phyloP scores from a whole-genome alignment of 2,888 invertebrate genomes.

The Furcula furcula region DNA sequence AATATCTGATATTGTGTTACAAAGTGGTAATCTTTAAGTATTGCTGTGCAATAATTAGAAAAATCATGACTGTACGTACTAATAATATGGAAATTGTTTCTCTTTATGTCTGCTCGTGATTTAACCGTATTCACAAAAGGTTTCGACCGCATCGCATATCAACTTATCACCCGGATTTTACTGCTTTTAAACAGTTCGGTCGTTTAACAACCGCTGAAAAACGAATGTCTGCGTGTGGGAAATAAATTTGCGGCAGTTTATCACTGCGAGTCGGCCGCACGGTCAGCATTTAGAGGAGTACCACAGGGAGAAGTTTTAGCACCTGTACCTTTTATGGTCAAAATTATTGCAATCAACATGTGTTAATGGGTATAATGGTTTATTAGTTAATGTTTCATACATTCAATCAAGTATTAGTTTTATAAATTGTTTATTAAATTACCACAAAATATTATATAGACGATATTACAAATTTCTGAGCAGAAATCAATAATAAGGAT shows the following conservation, averaged over 20 bases:
- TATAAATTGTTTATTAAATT: too few species aligned
- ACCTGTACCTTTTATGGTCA: slow-evolving; percentile 27
- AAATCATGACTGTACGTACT: too few species aligned
- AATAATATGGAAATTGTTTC: too few species aligned
- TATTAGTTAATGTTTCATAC: too few species aligned
- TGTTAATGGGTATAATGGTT: not conserved
- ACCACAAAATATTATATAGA: too few species aligned
- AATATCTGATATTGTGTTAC: too few species aligned
- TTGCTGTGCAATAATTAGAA: too few species aligned
- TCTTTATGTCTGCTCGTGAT: slow-evolving; percentile 6
- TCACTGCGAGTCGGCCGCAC: slow-evolving; percentile 53
- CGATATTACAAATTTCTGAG: too few species aligned
- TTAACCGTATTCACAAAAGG: slow-evolving; percentile 15
- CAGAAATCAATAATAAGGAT: too few species aligned
- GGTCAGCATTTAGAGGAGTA: slow-evolving; percentile 40
- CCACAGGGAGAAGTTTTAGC: slow-evolving; percentile 46
- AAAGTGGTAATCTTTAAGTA: too few species aligned
- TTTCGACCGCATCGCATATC: slow-evolving; percentile 41
- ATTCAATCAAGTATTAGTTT: too few species aligned
- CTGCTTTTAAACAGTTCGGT: slow-evolving; percentile 41
- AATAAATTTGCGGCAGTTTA: slow-evolving; percentile 70
- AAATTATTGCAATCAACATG: not conserved
- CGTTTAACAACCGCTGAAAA: slow-evolving; percentile 59
- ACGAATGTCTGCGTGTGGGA: slow-evolving; percentile 55
- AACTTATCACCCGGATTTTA: slow-evolving; percentile 45